Conservation (phyloP, 2,888 invertebrate species). For the Drosophila mimetica region DNA sequence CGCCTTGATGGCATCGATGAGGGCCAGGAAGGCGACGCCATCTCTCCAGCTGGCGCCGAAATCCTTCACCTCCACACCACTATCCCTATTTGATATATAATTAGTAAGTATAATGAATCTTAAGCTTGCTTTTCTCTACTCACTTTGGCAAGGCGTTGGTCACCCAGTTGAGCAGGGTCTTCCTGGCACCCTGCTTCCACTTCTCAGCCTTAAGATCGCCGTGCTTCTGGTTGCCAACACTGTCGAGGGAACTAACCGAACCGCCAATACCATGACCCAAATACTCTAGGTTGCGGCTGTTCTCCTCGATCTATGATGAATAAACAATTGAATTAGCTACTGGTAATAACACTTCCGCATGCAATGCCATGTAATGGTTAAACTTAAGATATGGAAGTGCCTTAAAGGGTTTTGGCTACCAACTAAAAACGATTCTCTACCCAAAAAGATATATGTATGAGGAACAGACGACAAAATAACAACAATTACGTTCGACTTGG, state of each 20-base stretch:
- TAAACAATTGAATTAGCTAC: slow-evolving; percentile 10
- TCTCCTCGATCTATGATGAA: slow-evolving; percentile 94
- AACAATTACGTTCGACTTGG: slow-evolving; percentile 51
- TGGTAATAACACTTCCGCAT: not conserved
- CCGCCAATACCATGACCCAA: slow-evolving; percentile 91
- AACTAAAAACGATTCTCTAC: slow-evolving; percentile 53
- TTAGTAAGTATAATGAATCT: not conserved
- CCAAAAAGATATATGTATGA: slow-evolving; percentile 33
- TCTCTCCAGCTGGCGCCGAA: slow-evolving; percentile 98
- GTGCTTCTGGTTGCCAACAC: slow-evolving; percentile 87
- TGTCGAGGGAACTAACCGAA: slow-evolving; percentile 92
- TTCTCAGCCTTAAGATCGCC: slow-evolving; percentile 87
- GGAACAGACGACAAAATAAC: slow-evolving; percentile 46
- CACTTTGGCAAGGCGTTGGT: slow-evolving; percentile 94
- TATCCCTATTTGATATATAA: slow-evolving; percentile 87
- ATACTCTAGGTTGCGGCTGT: slow-evolving; percentile 94
- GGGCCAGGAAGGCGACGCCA: slow-evolving; percentile 96
- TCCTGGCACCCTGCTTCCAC: slow-evolving; percentile 95
- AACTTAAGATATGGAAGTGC: slow-evolving; percentile 57
- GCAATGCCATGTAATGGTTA: slow-evolving; percentile 30
- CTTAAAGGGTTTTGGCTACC: slow-evolving; percentile 52
- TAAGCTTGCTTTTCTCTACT: slow-evolving; percentile 72
- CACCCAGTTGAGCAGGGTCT: slow-evolving; percentile 97
- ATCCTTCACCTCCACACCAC: slow-evolving; percentile 94
- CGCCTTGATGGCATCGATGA: slow-evolving; percentile 97